A percentile compares a stretch with the other conserved stretches of the same genome.
Evolutionary conservation across 1,140 invertebrate genomes (phyloP).

Genomic region (Pteromalus puparum): DNA sequence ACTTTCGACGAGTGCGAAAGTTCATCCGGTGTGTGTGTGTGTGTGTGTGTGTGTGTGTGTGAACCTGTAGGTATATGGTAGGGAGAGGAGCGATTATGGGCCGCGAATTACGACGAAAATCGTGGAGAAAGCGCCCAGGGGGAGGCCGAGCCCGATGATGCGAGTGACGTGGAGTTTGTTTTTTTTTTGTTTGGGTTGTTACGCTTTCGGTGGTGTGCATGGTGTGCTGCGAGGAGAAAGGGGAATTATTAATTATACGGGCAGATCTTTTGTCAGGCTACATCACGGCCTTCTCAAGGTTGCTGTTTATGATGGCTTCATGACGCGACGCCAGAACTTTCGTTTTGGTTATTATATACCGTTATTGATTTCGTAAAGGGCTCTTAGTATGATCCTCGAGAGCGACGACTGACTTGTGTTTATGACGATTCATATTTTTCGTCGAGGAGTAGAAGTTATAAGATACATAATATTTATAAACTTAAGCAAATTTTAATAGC

Average conservation of each 20-base stretch:
- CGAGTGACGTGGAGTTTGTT: neutral
- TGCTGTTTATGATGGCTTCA: neutral
- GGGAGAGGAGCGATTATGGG: slow-evolving; percentile 57
- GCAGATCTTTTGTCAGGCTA: neutral
- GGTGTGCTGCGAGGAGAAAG: neutral
- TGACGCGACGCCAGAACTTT: neutral
- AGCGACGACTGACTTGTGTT: too few species aligned
- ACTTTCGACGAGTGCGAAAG: slow-evolving; percentile 59
- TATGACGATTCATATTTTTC: too few species aligned
- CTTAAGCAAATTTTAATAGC: too few species aligned
- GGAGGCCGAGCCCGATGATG: neutral
- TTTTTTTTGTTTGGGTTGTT: neutral
- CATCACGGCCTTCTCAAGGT: neutral
- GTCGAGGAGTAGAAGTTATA: too few species aligned
- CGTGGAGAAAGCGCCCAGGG: slow-evolving; percentile 54
- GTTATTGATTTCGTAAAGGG: neutral
- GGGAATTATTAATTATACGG: neutral
- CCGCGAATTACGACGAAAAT: slow-evolving; percentile 46
- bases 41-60: too few species aligned
- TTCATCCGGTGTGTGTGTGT: slow-evolving; percentile 60
- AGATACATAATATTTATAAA: too few species aligned
- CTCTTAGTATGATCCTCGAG: neutral
- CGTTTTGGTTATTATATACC: neutral
- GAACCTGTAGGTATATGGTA: neutral
- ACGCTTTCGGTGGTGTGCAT: neutral